phyloP scores from a whole-genome alignment of 30 jellyfish, hydroid and myxozoan genomes.

The Turritopsis dohrnii region DNA sequence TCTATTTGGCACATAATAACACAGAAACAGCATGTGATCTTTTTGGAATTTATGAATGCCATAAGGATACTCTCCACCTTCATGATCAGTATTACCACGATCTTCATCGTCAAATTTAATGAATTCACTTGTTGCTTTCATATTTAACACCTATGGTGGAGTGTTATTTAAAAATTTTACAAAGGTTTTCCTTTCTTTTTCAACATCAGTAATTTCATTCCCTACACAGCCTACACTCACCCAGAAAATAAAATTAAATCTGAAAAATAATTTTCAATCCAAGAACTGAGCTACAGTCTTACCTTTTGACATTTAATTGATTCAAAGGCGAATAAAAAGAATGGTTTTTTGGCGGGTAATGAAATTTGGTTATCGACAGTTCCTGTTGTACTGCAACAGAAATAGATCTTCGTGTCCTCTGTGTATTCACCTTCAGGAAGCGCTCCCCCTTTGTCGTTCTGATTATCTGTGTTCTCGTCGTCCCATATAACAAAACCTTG shows the following conservation, averaged over 20 bases:
- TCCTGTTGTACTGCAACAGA: constrained; percentile 67
- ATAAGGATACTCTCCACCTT: constrained; percentile 80
- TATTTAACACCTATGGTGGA: constrained; percentile 45
- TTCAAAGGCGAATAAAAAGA: constrained; percentile 58
- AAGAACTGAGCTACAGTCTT: neutral
- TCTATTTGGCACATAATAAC: constrained; percentile 60
- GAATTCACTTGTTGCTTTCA: constrained; percentile 76
- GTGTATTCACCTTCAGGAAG: constrained; percentile 80
- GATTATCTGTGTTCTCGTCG: constrained; percentile 79
- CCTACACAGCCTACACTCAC: no score
- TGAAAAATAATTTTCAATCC: no score
- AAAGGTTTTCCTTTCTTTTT: neutral
- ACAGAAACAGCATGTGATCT: constrained; percentile 82
- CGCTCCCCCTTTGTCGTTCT: constrained; percentile 68
- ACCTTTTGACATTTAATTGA: constrained; percentile 84
- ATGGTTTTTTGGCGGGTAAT: constrained; percentile 61
- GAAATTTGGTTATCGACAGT: constrained; percentile 46
- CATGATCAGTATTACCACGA: constrained; percentile 84
- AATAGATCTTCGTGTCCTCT: constrained; percentile 72
- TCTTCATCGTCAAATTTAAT: constrained; percentile 86
- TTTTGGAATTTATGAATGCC: constrained; percentile 86
- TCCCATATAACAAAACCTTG: constrained; percentile 92
- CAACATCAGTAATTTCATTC: neutral
- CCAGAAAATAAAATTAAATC: neutral
- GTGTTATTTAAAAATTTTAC: neutral